These are phyloP conservation scores for Leptopilina myrica DNA, from an alignment of 2,888 invertebrate genomes.

Conservation along the genomic window DNA sequence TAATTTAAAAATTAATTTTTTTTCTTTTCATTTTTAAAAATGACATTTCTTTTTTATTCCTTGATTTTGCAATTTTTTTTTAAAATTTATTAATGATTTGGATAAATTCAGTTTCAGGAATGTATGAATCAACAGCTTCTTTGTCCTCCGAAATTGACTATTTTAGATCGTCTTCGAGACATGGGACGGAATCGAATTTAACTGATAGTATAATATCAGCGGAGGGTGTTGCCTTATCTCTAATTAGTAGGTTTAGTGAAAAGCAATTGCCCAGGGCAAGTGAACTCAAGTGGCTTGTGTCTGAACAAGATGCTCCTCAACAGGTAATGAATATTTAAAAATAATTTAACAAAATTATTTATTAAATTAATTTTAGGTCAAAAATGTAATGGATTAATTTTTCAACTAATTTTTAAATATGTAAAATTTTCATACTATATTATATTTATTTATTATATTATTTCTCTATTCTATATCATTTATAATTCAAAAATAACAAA, in stretches of 20 bases:
- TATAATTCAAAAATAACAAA: no score
- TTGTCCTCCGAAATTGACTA: constrained; percentile 81
- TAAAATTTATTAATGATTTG: background rate
- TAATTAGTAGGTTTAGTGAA: constrained; percentile 87
- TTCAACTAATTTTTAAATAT: no score
- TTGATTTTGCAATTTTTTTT: background rate
- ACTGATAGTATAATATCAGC: constrained; percentile 81
- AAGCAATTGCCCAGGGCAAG: constrained; percentile 87
- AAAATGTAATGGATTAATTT: no score
- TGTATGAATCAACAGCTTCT: constrained; percentile 82
- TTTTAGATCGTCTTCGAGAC: constrained; percentile 70
- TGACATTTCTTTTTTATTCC: no score
- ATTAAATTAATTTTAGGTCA: no score
- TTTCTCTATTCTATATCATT: no score
- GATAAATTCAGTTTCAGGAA: constrained; percentile 66
- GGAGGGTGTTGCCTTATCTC: constrained; percentile 87
- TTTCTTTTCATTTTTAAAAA: background rate
- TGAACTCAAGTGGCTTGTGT: constrained; percentile 88
- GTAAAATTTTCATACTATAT: no score
- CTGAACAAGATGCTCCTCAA: constrained; percentile 87
- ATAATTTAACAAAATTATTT: background rate
- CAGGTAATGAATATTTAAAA: constrained; percentile 70
- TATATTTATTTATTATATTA: no score
- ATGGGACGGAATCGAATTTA: constrained; percentile 75
- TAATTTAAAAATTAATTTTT: background rate